Evolutionary conservation across 1,140 invertebrate species (phyloP), one percentile per base, ranked within the genome.

Genomic region (Tetramorium parvispinum): DNA sequence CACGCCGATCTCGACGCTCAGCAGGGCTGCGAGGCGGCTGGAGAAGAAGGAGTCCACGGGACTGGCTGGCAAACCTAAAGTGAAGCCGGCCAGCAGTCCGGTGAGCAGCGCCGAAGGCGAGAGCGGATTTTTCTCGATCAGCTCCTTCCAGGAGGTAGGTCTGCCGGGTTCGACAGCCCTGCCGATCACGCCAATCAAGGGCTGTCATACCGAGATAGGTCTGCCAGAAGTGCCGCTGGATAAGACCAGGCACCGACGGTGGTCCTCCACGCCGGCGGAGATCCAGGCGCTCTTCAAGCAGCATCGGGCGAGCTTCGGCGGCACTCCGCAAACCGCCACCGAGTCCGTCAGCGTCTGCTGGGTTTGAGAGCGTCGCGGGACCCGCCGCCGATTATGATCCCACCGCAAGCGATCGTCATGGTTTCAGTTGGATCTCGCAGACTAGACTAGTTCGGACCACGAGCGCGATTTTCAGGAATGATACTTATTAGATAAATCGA

Each of bases 41-140:
- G 89, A 81, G 24, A 88, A 61, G 55, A 87, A 70, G 40, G 86
- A 78, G 5, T 40, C 37, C 5, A 10, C 63, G n/a, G 89, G 77
- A 1, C 24, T 57, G 85, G 40, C 63, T 93, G 85, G 91, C 93
- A 94, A 92, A 88, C 94, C 92, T 73, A 95, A 92, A 73, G 95
- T 94, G 27, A 95, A 94, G 51, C 95, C 93, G 86, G 95, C 95
- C 61, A 96, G 93, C 81, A 96, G 96, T 87, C 77, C 77, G 32
- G 94, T 95, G 10, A 96, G 95, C 91, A 96, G 96, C 83, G 95
- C 94, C 55, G 97, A 98, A 91, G 97, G 97, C 87, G 97, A 98
- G 91, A 98, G 97, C 91, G 97, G 97, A 16, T 98, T 98, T 93
- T 98, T 97, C 16, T 98, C 97, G 3, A 97, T 98, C 95, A 97